These are phyloP conservation scores for Xylota sylvarum DNA, from an alignment of 2,888 invertebrate genomes.

Conservation along the genomic window DNA sequence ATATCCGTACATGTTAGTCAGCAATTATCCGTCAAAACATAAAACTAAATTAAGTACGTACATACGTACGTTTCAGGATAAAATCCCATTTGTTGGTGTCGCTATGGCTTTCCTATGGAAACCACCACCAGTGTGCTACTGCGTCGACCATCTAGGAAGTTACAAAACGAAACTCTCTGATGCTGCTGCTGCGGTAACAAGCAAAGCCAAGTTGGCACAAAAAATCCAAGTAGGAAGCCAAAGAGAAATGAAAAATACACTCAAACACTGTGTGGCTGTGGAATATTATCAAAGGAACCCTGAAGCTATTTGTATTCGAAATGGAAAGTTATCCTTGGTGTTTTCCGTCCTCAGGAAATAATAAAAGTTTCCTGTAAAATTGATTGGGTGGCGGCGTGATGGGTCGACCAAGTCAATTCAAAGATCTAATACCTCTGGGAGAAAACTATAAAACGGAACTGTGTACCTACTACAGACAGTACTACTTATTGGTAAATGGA, in stretches of 20 bases:
- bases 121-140: neutral
- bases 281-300: conserved; percentile 8
- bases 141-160: neutral
- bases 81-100: conserved; percentile 13
- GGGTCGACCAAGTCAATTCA: neutral
- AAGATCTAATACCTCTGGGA: neutral
- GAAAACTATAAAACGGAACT: neutral
- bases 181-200: neutral
- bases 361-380: conserved; percentile 12
- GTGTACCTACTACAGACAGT: neutral
- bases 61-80: conserved; percentile 17
- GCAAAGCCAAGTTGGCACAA: neutral
- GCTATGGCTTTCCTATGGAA: neutral
- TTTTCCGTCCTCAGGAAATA: neutral
- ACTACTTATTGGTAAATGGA: neutral
- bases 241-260: conserved; percentile 1
- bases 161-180: neutral
- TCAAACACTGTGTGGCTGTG: neutral
- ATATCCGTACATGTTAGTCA: conserved; percentile 13
- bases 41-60: conserved; percentile 30
- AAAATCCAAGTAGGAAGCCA: neutral
- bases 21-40: conserved; percentile 1
- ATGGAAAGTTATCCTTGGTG: conserved; percentile 8
- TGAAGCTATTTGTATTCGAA: conserved; percentile 19
- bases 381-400: conserved; percentile 4